phyloP scores from a whole-genome alignment of 1,140 invertebrate genomes.

The Halictus rubicundus region DNA sequence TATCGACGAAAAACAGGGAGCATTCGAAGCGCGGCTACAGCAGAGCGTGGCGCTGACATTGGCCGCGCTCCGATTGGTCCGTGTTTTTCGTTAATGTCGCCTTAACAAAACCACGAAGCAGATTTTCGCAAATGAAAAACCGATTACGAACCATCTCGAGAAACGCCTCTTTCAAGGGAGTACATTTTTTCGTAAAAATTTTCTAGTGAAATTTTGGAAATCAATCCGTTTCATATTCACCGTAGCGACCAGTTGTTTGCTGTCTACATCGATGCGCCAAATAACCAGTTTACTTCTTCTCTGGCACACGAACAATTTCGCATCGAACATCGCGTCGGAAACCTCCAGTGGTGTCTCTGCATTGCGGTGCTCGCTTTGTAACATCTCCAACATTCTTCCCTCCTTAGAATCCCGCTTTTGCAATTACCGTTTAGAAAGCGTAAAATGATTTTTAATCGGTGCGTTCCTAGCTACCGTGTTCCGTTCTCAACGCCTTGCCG shows the following conservation, averaged over 20 bases:
- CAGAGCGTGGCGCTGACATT: no score
- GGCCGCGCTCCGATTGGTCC: no score
- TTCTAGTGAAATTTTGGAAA: background rate
- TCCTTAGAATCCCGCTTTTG: background rate
- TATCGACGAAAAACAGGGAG: no score
- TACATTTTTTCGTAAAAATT: no score
- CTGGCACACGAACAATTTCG: slow-evolving; percentile 26
- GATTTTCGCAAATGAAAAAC: no score
- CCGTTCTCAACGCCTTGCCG: no score
- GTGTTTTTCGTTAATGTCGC: no score
- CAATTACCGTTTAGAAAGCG: slow-evolving; percentile 4
- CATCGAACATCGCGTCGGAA: background rate
- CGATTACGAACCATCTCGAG: no score
- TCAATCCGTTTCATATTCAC: background rate
- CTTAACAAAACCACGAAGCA: no score
- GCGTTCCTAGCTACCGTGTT: background rate
- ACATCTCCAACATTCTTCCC: slow-evolving; percentile 23
- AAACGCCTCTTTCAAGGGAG: no score
- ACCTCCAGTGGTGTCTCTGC: slow-evolving; percentile 7
- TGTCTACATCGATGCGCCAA: background rate
- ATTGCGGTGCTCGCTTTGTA: slow-evolving; percentile 38
- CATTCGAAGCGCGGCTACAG: no score
- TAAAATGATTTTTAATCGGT: slow-evolving; percentile 1
- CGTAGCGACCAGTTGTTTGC: background rate
- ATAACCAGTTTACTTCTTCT: background rate